Conservation (phyloP, 2,888 invertebrate species). For the Alloplasta piceator region DNA sequence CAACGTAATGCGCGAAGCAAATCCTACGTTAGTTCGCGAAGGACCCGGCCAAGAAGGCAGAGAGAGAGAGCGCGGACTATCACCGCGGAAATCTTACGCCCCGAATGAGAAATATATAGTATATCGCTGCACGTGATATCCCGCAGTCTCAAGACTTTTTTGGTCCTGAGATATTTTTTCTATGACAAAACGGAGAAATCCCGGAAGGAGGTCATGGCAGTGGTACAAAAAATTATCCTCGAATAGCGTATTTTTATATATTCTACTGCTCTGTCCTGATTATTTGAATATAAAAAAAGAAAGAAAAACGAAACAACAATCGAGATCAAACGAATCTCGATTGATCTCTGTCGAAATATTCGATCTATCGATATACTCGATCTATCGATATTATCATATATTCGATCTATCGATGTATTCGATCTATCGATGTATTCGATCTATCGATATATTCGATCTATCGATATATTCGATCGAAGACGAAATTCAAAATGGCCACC, state of each 20-base stretch:
- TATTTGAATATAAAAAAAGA: no score
- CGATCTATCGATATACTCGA: background rate
- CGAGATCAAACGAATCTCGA: no score
- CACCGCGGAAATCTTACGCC: background rate
- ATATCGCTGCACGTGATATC: background rate
- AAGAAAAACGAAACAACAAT: no score
- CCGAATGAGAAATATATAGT: background rate
- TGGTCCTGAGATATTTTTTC: background rate
- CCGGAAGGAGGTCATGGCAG: background rate
- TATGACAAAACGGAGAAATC: no score
- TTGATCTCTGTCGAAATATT: no score
- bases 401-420: no score
- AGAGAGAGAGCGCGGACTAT: background rate
- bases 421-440: constrained; percentile 8
- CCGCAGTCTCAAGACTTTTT: background rate
- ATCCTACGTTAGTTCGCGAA: constrained; percentile 27
- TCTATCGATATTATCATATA: no score
- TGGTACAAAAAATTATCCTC: background rate
- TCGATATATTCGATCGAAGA: constrained; percentile 34
- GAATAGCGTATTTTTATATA: no score
- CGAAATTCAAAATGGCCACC: constrained; percentile 39
- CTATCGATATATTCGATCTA: background rate
- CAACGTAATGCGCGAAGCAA: constrained; percentile 12
- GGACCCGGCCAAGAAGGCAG: constrained; percentile 21
- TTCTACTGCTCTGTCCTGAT: no score